Base-by-base conservation (phyloP, 2,888 invertebrate genomes). In the Argynnis bischoffii region DNA sequence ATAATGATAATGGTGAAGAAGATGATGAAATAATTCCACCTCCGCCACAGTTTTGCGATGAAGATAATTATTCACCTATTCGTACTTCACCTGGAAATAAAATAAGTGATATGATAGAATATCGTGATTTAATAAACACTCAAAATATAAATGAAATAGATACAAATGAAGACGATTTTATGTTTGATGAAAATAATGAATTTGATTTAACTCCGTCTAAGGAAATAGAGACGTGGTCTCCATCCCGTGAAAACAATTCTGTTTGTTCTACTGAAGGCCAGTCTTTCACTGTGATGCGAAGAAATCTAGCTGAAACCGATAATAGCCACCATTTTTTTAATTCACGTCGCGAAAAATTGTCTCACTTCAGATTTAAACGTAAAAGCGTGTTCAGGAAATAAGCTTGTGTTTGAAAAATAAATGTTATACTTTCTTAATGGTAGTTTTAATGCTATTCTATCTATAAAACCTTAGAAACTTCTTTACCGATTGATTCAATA, bases 151-250 rank as follows among this genome's bases (percentile, higher is more conserved):
- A 48, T 55, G 66, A 46, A 26, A 41, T 8, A 2, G 35, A 41
- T 41, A 41, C 35, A 0, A 41, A 41, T 41, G 35, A 41, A 41
- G 35, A 41, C 11, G 35, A 41, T 8, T 41, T 8, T 41, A 41
- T 41, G 11, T 47, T 41, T 35, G 35, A 55, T 11, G 26, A 18
- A 31, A 59, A 51, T 14, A 53, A 26, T 47, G 61, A 61, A 48
- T 11, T 51, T 18, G 67, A 65, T 61, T 70, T 80, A 70, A 79
- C 77, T 1, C 78, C 82, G 15, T 76, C 77, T 31, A 81, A 77
- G 56, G 83, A 86, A 78, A 79, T 85, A 61, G 88, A 89, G 78
- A 86, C 84, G 5, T 88, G 87, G 86, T 80, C 77, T 50, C 75
- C 87, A 63, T 75, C 80, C 6, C 72, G 16, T 13, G 61, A 70